Evolutionary conservation across 30 jellyfish, hydroid and myxozoan genomes (phyloP), one percentile per base, ranked within the genome.

Genomic region (Aurelia aurita): DNA sequence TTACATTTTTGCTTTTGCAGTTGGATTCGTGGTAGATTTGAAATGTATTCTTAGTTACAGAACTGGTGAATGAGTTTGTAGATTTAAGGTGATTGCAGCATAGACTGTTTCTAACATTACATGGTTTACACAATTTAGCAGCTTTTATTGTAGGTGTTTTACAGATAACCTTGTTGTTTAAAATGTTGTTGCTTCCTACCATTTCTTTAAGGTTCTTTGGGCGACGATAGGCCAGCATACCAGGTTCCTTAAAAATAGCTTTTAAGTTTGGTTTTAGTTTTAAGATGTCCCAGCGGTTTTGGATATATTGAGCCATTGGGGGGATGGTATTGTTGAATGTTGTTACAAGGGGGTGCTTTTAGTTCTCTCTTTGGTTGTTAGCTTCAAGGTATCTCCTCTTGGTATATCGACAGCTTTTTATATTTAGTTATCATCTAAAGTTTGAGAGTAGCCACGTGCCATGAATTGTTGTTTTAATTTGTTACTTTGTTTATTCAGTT

Each of bases 121-220:
- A n/a, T n/a, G n/a, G n/a, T n/a, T n/a, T n/a, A n/a, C n/a, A n/a
- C n/a, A n/a, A n/a, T n/a, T n/a, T n/a, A n/a, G n/a, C n/a, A n/a
- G n/a, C n/a, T n/a, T n/a, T n/a, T n/a, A n/a, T n/a, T n/a, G n/a
- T n/a, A n/a, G n/a, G n/a, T n/a, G n/a, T n/a, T n/a, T n/a, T n/a
- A n/a, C n/a, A n/a, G n/a, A 26, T 26, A 51, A 23, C 75, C 31
- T 63, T 63, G 44, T 13, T 7, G 8, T 13, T 63, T 19, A 23
- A n/a, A 63, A 63, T 63, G 46, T 63, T 63, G 46, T 63, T 63
- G 75, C 75, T 63, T 5, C 75, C 75, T 14, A 63, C 31, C 75
- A 9, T 63, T 63, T 18, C 75, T 0, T 26, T 63, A 23, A 63
- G 75, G 31, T 0, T 63, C 75, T 15, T 63, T 14, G 46, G 46